Conservation (phyloP, 2,888 invertebrate genomes). For the Rhyacophila evoluta region DNA sequence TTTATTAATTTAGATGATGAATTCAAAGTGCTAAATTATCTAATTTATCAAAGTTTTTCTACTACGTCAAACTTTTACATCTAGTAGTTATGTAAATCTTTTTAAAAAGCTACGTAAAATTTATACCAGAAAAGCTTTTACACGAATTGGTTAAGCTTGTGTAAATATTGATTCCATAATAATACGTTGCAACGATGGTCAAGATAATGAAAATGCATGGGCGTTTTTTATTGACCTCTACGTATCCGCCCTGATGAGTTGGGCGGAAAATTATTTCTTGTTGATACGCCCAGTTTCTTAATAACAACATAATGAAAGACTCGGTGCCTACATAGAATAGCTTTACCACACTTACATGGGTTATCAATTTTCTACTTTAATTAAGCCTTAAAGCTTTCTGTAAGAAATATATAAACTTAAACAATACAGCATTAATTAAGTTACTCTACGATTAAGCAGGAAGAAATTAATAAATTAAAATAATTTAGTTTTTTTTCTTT, state of each 20-base stretch:
- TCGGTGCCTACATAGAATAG: background rate
- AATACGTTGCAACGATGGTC: background rate
- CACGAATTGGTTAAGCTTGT: background rate
- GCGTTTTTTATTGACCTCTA: background rate
- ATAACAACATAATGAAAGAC: background rate
- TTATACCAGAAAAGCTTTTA: background rate
- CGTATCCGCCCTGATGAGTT: background rate
- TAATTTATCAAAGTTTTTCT: no score
- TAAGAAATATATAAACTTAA: no score
- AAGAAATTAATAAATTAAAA: no score
- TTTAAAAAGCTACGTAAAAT: background rate
- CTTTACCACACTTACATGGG: background rate
- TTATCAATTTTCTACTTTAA: no score
- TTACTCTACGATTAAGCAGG: no score
- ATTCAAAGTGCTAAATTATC: no score
- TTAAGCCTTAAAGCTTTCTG: no score
- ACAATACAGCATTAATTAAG: no score
- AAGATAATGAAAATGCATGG: conserved; percentile 22
- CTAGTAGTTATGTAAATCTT: background rate
- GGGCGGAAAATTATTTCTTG: conserved; percentile 12
- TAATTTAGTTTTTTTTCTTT: no score
- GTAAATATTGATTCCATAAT: background rate
- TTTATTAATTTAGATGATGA: no score
- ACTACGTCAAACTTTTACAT: no score
- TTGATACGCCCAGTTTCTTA: background rate